Base-by-base conservation (phyloP, 1,140 invertebrate genomes). In the Druon quercuslanigerum region DNA sequence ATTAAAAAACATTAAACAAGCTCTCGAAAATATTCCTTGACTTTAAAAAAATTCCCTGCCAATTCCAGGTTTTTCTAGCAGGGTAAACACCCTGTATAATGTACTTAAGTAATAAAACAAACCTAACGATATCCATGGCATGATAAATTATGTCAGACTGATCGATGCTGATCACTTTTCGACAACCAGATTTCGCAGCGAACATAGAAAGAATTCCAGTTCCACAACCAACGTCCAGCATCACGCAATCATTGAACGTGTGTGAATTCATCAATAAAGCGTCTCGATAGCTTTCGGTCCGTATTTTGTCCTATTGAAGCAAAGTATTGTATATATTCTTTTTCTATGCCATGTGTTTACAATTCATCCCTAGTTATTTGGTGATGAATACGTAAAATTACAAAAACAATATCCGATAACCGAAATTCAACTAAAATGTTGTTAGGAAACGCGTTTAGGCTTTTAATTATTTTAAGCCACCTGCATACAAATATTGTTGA, bases 161-260 rank as follows among this genome's bases (percentile, higher is more conserved):
- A 93, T 99, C 97, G 46, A 99, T 95, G 60, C 97, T 98, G 87
- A 97, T 97, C 9, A 99, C 98, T 92, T 96, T 96, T 57, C 94
- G 94, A 57, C 98, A 98, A 50, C 98, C 98, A 74, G 97, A 97
- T 91, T 97, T 95, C 17, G 97, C 98, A 87, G 96, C 97, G 93
- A 99, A 99, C 93, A 99, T 95, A 19, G 98, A 99, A 12, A 99
- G 92, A 85, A 99, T 99, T 40, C 95, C 98, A 50, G 98, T 99
- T 2, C 99, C 99, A 90, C 98, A 98, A 16, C 99, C 99, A 73
- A 99, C 95, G 93, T 99, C 99, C 84, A 99, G 92, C 52, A 99
- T 96, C 6, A 94, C 91, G 91, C 98, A 98, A 75, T 95, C 94
- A 79, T 92, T 92, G 73, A 97, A 93, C 70, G 92, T 89, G 40